Evolutionary conservation across 53 echinoderm and acorn worm species (phyloP).

Genomic region (Actinopyga echinites): DNA sequence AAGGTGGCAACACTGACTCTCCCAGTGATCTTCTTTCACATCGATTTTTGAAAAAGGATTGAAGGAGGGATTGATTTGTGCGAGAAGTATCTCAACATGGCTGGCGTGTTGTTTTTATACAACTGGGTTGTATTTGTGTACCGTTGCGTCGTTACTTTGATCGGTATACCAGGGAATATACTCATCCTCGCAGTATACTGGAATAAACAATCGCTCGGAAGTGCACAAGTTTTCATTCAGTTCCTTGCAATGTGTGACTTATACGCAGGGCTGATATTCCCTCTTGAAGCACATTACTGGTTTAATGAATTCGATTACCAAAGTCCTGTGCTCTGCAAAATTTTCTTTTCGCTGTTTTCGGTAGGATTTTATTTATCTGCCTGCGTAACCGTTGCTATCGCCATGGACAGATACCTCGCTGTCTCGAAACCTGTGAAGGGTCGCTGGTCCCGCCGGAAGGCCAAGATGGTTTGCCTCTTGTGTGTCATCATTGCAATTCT

Average conservation of each 20-base stretch:
- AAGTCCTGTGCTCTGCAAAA: neutral
- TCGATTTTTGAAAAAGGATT: too few species aligned
- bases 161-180: conserved; percentile 68
- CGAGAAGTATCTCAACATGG: too few species aligned
- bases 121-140: conserved; percentile 7
- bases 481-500: conserved; percentile 4
- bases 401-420: conserved; percentile 65
- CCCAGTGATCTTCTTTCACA: too few species aligned
- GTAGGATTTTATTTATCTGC: conserved; percentile 53
- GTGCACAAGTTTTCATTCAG: conserved; percentile 66
- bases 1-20: too few species aligned
- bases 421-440: conserved; percentile 59
- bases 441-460: conserved; percentile 44
- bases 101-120: neutral
- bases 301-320: conserved; percentile 18
- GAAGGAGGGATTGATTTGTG: too few species aligned
- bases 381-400: conserved; percentile 57
- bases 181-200: conserved; percentile 60
- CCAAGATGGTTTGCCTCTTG: conserved; percentile 36
- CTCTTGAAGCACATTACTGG: conserved; percentile 20
- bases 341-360: conserved; percentile 1
- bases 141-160: conserved; percentile 42
- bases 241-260: conserved; percentile 36
- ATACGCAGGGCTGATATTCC: conserved; percentile 36
- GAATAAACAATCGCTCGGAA: conserved; percentile 56